phyloP scores from a whole-genome alignment of 2,113 vertebrate species.

The Terrapene triunguis region DNA sequence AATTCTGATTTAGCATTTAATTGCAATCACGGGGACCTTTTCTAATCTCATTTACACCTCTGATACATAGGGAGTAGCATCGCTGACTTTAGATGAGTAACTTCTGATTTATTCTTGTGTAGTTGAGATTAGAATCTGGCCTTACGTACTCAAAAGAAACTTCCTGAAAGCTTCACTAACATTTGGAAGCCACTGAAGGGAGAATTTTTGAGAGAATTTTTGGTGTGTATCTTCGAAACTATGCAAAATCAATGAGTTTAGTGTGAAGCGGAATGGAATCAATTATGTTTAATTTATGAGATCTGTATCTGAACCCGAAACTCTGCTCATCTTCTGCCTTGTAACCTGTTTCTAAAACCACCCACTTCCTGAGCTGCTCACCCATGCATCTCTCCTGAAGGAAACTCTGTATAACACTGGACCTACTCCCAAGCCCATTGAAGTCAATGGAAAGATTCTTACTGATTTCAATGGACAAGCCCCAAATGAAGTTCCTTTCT shows the following conservation, averaged over 20 bases:
- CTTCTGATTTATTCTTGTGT: background rate
- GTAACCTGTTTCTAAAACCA: background rate
- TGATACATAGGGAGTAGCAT: background rate
- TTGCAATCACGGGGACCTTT: background rate
- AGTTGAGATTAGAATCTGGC: background rate
- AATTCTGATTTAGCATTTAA: background rate
- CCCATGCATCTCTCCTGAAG: background rate
- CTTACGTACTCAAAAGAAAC: background rate
- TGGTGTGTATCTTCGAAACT: background rate
- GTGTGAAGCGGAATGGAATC: background rate
- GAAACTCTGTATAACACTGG: background rate
- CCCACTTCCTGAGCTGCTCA: background rate
- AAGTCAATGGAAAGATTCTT: background rate
- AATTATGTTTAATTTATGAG: constrained; percentile 2
- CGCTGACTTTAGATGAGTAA: background rate
- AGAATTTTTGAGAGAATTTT: background rate
- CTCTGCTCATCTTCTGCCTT: background rate
- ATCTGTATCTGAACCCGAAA: background rate
- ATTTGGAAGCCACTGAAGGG: background rate
- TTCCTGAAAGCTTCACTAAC: background rate
- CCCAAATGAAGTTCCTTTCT: background rate
- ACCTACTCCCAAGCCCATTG: background rate
- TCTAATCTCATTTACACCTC: background rate
- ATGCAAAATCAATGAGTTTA: constrained; percentile 3
- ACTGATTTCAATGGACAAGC: background rate